phyloP scores from a whole-genome alignment of 2,888 invertebrate species.

The Oithona nana region DNA sequence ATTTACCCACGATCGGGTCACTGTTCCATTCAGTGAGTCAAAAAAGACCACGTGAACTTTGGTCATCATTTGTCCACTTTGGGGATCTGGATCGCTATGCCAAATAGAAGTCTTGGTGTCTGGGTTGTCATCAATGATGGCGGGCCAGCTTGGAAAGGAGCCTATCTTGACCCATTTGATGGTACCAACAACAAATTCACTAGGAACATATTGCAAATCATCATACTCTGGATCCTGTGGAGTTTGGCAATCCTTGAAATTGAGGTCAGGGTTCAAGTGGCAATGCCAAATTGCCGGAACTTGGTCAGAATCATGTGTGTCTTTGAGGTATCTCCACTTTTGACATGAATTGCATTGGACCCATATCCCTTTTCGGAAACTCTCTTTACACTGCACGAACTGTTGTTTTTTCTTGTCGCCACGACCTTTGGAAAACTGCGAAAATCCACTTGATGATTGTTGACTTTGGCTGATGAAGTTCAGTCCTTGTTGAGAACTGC shows the following conservation, averaged over 20 bases:
- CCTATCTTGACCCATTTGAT: conserved; percentile 42
- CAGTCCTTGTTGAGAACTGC: too few species aligned
- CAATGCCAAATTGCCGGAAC: conserved; percentile 44
- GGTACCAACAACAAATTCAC: conserved; percentile 42
- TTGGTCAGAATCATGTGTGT: conserved; percentile 37
- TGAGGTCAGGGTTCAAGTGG: conserved; percentile 37
- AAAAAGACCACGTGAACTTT: conserved; percentile 9
- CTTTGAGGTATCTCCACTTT: conserved; percentile 38
- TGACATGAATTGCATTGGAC: conserved; percentile 38
- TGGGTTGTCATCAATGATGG: conserved; percentile 47
- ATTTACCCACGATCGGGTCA: conserved; percentile 4
- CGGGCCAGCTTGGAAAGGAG: conserved; percentile 52
- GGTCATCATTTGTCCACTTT: background rate
- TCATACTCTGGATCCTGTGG: conserved; percentile 18
- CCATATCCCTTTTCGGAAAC: conserved; percentile 25
- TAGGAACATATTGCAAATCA: conserved; percentile 28
- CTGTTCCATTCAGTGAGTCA: background rate
- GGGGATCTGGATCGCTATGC: conserved; percentile 30
- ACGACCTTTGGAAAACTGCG: too few species aligned
- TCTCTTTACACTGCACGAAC: too few species aligned
- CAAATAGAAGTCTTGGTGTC: conserved; percentile 40
- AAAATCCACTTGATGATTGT: too few species aligned
- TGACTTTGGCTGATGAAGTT: too few species aligned
- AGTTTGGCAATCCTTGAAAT: conserved; percentile 9
- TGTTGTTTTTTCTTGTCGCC: too few species aligned